phyloP scores from a whole-genome alignment of 1,140 invertebrate species.

The Drosophila burlai region DNA sequence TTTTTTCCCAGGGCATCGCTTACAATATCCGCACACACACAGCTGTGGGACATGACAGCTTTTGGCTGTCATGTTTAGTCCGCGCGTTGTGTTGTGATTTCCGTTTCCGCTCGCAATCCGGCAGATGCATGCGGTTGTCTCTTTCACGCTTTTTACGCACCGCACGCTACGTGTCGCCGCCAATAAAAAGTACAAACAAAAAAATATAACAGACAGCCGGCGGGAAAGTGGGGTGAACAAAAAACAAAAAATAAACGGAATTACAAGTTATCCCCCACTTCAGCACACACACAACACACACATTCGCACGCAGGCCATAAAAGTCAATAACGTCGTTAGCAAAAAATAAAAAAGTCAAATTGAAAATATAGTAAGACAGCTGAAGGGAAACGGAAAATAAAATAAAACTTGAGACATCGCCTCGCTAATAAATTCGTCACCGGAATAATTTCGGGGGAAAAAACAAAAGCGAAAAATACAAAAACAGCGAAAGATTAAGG shows the following conservation, averaged over 20 bases:
- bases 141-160: constrained; percentile 63
- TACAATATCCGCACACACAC: constrained; percentile 44
- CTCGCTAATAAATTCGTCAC: constrained; percentile 61
- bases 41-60: constrained; percentile 59
- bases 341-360: constrained; percentile 53
- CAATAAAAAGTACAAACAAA: constrained; percentile 59
- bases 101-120: constrained; percentile 59
- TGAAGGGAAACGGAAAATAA: constrained; percentile 30
- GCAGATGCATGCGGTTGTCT: constrained; percentile 55
- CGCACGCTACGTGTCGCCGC: constrained; percentile 48
- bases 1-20: constrained; percentile 55
- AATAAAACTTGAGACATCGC: constrained; percentile 41
- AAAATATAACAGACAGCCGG: constrained; percentile 30
- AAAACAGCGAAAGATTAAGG: constrained; percentile 13
- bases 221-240: constrained; percentile 7
- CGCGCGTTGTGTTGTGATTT: constrained; percentile 65
- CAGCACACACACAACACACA: constrained; percentile 12
- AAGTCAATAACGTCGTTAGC: constrained; percentile 58
- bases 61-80: constrained; percentile 65
- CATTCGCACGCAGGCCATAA: constrained; percentile 30
- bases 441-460: constrained; percentile 40
- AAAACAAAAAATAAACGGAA: constrained; percentile 42
- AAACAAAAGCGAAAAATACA: constrained; percentile 3
- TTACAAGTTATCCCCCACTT: constrained; percentile 47
- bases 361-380: constrained; percentile 57